Percentiles rank a stretch among this genome's conserved stretches.
phyloP scores from a whole-genome alignment of 2,113 vertebrate genomes.

The Muscicapa adusta region DNA sequence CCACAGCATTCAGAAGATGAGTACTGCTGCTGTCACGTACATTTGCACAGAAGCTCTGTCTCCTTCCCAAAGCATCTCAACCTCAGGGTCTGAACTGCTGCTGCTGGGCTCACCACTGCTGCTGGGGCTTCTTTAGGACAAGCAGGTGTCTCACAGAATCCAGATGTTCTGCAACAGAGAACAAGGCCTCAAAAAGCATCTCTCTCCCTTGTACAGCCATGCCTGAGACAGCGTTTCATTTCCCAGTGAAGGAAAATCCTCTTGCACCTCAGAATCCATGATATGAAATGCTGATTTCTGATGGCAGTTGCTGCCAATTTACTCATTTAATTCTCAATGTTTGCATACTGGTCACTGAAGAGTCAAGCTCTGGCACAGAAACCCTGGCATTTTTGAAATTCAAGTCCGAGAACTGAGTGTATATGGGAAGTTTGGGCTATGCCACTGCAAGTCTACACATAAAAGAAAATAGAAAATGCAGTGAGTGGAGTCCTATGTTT shows the following conservation, averaged over 20 bases:
- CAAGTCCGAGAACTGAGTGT: neutral
- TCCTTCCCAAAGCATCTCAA: neutral
- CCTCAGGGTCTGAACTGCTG: neutral
- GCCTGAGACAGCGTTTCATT: neutral
- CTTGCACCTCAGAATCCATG: accelerated
- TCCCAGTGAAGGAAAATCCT: neutral
- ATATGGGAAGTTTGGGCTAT: neutral
- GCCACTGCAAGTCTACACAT: neutral
- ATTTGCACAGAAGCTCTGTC: neutral
- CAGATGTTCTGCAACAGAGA: neutral
- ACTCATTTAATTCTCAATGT: neutral
- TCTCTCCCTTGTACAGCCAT: neutral
- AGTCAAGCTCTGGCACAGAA: neutral
- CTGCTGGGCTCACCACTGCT: neutral
- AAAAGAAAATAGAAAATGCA: neutral
- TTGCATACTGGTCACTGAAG: neutral
- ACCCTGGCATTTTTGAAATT: neutral
- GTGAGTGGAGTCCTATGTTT: neutral
- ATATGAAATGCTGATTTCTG: neutral
- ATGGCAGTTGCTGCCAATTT: neutral
- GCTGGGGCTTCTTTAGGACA: neutral
- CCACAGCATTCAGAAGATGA: neutral
- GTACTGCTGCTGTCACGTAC: neutral
- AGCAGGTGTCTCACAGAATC: neutral
- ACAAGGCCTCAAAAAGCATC: neutral